Evolutionary conservation across 2,113 vertebrate species (phyloP).

Genomic region (Cheilinus undulatus): DNA sequence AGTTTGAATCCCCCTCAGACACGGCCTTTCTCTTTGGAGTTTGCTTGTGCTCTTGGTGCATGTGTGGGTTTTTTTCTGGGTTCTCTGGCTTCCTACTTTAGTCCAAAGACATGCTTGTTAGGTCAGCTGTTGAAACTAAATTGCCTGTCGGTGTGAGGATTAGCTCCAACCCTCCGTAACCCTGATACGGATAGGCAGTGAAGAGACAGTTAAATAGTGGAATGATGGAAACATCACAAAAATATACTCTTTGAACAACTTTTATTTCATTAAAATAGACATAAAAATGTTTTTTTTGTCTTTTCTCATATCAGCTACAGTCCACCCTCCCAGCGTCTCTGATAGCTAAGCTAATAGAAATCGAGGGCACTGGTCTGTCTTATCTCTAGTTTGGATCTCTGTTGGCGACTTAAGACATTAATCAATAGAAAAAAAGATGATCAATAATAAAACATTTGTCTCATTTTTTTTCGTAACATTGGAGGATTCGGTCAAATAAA

Average conservation of each 20-base stretch:
- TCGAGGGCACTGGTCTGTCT: slow-evolving; percentile 1
- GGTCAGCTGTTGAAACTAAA: no score
- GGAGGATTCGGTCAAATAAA: slow-evolving; percentile 15
- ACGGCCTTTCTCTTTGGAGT: no score
- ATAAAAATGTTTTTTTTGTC: slow-evolving; percentile 28
- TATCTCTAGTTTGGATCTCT: slow-evolving; percentile 8
- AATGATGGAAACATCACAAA: no score
- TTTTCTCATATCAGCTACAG: slow-evolving; percentile 45
- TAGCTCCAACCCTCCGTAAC: no score
- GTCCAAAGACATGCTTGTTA: no score
- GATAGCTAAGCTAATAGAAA: slow-evolving; percentile 20
- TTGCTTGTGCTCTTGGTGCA: no score
- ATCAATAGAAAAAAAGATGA: slow-evolving; percentile 5
- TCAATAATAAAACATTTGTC: slow-evolving; percentile 1
- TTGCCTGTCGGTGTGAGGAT: no score
- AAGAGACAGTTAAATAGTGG: no score
- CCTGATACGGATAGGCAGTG: no score
- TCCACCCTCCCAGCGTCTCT: slow-evolving; percentile 29
- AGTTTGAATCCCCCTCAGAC: no score
- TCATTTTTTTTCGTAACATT: background rate
- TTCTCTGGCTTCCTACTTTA: no score
- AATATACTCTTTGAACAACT: slow-evolving; percentile 46
- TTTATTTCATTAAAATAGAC: slow-evolving; percentile 72
- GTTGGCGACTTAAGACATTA: slow-evolving; percentile 32
- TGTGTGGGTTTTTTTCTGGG: no score